These are phyloP conservation scores for Melanotaenia nigrans DNA, from an alignment of 2,797 vertebrate genomes.

Conservation along the genomic window DNA sequence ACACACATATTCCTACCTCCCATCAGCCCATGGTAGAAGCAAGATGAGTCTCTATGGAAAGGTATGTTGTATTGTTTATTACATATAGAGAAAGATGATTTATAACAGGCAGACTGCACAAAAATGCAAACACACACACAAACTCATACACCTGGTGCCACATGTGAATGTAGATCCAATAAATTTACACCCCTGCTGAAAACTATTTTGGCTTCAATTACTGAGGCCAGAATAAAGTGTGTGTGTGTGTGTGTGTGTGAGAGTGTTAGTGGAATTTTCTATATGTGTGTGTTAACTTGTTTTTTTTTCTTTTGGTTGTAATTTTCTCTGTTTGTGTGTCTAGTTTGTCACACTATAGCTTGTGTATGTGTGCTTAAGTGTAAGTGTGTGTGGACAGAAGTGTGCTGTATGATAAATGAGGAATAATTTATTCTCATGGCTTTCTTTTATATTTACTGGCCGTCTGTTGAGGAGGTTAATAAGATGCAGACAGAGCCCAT, in stretches of 20 bases:
- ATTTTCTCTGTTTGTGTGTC: conserved; percentile 25
- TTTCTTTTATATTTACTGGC: conserved; percentile 56
- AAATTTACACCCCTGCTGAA: conserved; percentile 52
- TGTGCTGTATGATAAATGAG: conserved; percentile 8
- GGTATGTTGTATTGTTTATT: conserved; percentile 62
- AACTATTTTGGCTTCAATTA: conserved; percentile 56
- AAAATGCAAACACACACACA: conserved; percentile 19
- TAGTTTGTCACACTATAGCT: conserved; percentile 15
- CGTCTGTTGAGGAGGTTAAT: conserved; percentile 66
- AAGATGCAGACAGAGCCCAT: conserved; percentile 39
- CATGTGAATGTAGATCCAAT: conserved; percentile 38
- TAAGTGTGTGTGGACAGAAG: conserved; percentile 35
- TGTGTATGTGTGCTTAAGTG: conserved; percentile 33
- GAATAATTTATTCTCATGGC: conserved; percentile 64
- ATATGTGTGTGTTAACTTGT: conserved; percentile 11
- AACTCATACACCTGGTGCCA: conserved; percentile 33
- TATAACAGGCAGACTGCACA: conserved; percentile 38
- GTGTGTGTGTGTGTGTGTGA: conserved; percentile 14
- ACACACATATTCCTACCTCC: conserved; percentile 9
- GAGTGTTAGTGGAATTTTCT: conserved; percentile 2
- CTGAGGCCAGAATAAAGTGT: conserved; percentile 20
- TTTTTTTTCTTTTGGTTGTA: conserved; percentile 30
- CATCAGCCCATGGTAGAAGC: conserved; percentile 38
- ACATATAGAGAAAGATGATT: conserved; percentile 48
- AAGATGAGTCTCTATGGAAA: conserved; percentile 38